Evolutionary conservation across 2,888 invertebrate species (phyloP).

Genomic region (Ophioninae sp.): DNA sequence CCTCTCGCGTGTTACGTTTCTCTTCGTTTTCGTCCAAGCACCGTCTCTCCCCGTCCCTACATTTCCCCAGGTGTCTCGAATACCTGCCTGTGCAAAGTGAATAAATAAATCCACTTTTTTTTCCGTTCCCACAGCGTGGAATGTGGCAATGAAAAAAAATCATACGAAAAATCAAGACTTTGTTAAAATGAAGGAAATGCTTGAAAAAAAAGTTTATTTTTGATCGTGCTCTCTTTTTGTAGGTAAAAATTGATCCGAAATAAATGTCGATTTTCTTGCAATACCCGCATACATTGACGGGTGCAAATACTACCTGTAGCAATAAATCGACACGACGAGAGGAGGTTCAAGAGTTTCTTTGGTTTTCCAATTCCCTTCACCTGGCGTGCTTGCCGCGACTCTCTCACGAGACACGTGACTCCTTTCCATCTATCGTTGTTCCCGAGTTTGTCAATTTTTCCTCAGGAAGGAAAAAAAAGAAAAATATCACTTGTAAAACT

Average conservation of each 20-base stretch:
- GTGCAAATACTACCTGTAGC: neutral
- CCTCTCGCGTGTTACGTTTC: conserved; percentile 15
- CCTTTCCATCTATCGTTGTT: conserved; percentile 7
- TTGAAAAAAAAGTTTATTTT: neutral
- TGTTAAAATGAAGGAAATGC: too few relatives aligned
- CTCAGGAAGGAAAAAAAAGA: neutral
- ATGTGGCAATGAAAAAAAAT: neutral
- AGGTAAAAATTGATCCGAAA: neutral
- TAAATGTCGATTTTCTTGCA: neutral
- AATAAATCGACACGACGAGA: conserved; percentile 27
- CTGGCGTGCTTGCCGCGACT: conserved; percentile 16
- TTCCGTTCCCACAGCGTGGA: neutral
- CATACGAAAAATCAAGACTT: too few relatives aligned
- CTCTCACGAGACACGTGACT: neutral
- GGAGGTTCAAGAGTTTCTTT: conserved; percentile 4
- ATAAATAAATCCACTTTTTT: neutral
- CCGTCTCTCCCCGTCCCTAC: neutral
- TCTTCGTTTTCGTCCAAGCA: neutral
- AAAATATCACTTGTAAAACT: neutral
- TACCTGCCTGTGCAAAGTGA: neutral
- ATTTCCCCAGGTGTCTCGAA: neutral
- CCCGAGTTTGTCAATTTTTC: conserved; percentile 6
- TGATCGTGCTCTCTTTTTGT: neutral
- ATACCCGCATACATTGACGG: neutral
- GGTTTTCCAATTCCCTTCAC: conserved; percentile 35